Conservation (phyloP, 2,797 vertebrate genomes). For the Lophotriccus pileatus region DNA sequence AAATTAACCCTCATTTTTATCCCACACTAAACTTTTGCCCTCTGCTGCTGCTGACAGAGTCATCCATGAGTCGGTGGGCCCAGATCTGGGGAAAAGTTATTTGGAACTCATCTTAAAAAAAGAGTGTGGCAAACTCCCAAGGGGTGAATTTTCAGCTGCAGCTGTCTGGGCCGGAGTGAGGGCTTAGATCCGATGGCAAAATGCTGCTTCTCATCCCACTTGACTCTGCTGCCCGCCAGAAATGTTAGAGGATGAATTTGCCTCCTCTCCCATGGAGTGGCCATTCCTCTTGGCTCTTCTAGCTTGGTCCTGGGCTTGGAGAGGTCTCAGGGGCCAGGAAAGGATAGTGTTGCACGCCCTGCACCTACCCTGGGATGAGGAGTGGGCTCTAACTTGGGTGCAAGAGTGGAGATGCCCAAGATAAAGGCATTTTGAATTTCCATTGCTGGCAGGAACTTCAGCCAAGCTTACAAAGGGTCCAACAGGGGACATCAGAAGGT, state of each 20-base stretch:
- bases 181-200: neutral
- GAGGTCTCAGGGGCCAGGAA: neutral
- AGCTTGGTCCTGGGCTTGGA: neutral
- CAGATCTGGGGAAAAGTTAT: neutral
- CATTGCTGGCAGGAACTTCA: neutral
- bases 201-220: neutral
- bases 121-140: neutral
- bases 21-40: slow-evolving; percentile 17
- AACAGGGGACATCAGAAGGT: rapidly evolving
- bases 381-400: neutral
- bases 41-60: neutral
- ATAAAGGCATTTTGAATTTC: neutral
- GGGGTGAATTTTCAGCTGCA: neutral
- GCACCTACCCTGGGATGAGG: neutral
- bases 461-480: neutral
- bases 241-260: neutral
- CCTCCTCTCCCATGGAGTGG: neutral
- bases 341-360: neutral
- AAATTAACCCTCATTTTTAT: slow-evolving; percentile 37
- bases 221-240: neutral
- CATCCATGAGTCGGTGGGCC: neutral
- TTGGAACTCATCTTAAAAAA: neutral
- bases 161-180: neutral
- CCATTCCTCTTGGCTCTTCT: neutral
- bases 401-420: neutral